These are phyloP conservation scores for Anabas testudineus DNA, from an alignment of 2,797 vertebrate genomes.

Conservation along the genomic window DNA sequence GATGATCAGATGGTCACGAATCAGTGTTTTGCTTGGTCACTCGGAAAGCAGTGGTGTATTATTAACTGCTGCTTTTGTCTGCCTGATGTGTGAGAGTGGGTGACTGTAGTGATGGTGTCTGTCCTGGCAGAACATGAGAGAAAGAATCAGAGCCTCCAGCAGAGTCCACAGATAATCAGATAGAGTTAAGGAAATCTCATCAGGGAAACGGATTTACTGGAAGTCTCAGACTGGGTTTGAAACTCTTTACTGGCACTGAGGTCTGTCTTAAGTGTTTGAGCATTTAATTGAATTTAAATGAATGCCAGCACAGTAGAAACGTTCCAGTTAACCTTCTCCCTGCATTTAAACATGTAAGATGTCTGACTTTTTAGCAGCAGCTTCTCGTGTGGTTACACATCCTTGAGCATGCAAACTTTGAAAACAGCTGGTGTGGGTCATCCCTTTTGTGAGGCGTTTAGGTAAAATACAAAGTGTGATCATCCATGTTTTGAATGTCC, in stretches of 20 bases:
- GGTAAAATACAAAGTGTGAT: too few species aligned
- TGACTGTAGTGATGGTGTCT: neutral
- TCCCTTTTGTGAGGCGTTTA: too few species aligned
- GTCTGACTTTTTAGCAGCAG: too few species aligned
- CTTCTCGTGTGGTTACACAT: too few species aligned
- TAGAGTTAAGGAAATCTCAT: constrained; percentile 29
- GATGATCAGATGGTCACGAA: too few species aligned
- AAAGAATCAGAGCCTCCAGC: constrained; percentile 18
- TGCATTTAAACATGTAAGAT: too few species aligned
- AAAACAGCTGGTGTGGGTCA: too few species aligned
- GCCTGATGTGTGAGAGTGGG: constrained; percentile 6
- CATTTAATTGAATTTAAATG: neutral
- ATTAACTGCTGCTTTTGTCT: constrained; percentile 3
- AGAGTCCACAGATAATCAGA: constrained; percentile 22
- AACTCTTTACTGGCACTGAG: constrained; percentile 6
- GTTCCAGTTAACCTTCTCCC: neutral
- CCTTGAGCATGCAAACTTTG: too few species aligned
- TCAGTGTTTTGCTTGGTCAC: neutral
- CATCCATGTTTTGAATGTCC: too few species aligned
- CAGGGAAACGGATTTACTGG: constrained; percentile 9
- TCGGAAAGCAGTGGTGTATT: neutral
- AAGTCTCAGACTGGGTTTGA: constrained; percentile 8
- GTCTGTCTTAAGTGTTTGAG: neutral
- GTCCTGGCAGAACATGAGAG: constrained; percentile 2
- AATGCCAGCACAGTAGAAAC: neutral